Conservation (phyloP, 2,113 vertebrate genomes). For the Nycticorax nycticorax region DNA sequence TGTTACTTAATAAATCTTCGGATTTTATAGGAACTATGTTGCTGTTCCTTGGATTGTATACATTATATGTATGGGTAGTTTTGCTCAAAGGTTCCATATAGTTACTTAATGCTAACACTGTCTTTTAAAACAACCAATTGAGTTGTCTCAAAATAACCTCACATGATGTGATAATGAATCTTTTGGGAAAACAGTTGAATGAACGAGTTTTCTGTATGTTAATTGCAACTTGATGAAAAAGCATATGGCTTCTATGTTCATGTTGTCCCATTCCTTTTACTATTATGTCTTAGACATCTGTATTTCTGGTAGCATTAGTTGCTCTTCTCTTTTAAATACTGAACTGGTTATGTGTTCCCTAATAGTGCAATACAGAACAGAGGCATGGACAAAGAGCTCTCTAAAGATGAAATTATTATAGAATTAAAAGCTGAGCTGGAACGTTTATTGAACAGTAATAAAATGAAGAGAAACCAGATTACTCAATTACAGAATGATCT, state of each 20-base stretch:
- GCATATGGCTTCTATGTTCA: not conserved
- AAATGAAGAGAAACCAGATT: conserved; percentile 85
- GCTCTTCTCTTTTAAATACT: not conserved
- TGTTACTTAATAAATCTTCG: not conserved
- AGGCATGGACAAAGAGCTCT: conserved; percentile 70
- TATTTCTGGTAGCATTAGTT: not conserved
- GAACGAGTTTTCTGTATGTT: not conserved
- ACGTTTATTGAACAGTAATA: conserved; percentile 84
- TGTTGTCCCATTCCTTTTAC: not conserved
- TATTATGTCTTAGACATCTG: not conserved
- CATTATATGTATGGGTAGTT: not conserved
- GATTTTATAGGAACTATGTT: not conserved
- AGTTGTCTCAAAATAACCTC: not conserved
- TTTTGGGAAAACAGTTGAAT: not conserved
- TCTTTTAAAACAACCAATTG: not conserved
- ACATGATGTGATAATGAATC: not conserved
- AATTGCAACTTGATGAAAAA: not conserved
- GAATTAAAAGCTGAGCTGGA: conserved; percentile 86
- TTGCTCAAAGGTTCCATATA: not conserved
- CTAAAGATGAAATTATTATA: conserved; percentile 81
- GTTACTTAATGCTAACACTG: not conserved
- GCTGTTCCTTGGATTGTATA: not conserved
- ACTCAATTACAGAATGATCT: conserved; percentile 84
- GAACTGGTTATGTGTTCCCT: not conserved
- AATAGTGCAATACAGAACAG: conserved; percentile 57